Conservation (phyloP, 2,888 invertebrate genomes). For the Poecilus cupreus region DNA sequence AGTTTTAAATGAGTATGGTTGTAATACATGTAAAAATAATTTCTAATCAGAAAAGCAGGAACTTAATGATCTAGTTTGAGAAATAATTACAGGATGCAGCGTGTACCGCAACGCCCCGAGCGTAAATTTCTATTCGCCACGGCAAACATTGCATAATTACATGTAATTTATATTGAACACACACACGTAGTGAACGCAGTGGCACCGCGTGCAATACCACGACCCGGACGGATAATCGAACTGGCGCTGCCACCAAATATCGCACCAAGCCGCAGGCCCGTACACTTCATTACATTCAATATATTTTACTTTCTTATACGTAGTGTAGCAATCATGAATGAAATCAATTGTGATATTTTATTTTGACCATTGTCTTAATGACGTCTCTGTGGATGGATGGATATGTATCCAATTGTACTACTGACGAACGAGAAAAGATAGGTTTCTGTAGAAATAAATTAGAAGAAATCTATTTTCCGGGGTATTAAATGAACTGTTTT, state of each 20-base stretch:
- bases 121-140: slow-evolving; percentile 41
- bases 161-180: slow-evolving; percentile 31
- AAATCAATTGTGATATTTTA: too few species aligned
- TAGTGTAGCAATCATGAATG: too few species aligned
- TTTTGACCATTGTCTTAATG: too few species aligned
- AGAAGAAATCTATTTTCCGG: too few species aligned
- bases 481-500: too few species aligned
- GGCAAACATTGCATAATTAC: slow-evolving; percentile 40
- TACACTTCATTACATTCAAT: too few species aligned
- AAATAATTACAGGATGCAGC: slow-evolving; percentile 45
- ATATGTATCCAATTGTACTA: too few species aligned
- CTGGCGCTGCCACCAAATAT: not conserved
- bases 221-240: not conserved
- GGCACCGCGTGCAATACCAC: not conserved
- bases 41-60: slow-evolving; percentile 10
- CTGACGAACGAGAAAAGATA: too few species aligned
- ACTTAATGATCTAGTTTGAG: slow-evolving; percentile 32
- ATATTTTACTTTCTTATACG: too few species aligned
- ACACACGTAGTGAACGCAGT: not conserved
- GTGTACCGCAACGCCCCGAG: slow-evolving; percentile 14
- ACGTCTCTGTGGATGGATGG: too few species aligned
- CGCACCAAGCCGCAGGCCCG: not conserved
- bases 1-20: too few species aligned
- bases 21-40: slow-evolving; percentile 10
- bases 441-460: too few species aligned